These are phyloP conservation scores for Drosophila orosa DNA, from an alignment of 1,140 invertebrate species.

Conservation along the genomic window DNA sequence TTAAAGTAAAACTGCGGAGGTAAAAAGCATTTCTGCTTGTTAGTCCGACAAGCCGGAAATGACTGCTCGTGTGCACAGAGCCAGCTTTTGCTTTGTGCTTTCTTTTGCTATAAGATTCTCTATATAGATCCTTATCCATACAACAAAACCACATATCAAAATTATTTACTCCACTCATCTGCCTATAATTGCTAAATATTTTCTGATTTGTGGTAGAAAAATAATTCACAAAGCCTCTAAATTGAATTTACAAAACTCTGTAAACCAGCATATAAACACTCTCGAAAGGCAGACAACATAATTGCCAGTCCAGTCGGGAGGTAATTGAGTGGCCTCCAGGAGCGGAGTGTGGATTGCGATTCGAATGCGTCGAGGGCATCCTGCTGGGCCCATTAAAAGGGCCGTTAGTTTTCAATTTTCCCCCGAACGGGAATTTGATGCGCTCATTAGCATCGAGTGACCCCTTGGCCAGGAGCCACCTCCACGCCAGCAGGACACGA, in stretches of 20 bases:
- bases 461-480: constrained; percentile 31
- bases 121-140: constrained; percentile 4
- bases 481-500: neutral
- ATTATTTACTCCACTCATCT: neutral
- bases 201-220: constrained; percentile 13
- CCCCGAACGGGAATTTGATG: constrained; percentile 41
- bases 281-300: constrained; percentile 14
- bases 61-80: constrained; percentile 24
- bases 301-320: constrained; percentile 10
- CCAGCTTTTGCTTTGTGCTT: constrained; percentile 29
- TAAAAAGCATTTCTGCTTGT: constrained; percentile 37
- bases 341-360: neutral
- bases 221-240: constrained; percentile 19
- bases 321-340: constrained; percentile 28
- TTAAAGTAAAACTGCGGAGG: constrained; percentile 53
- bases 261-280: constrained; percentile 1
- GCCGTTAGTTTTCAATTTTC: constrained; percentile 72
- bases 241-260: constrained; percentile 6
- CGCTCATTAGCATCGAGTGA: constrained; percentile 67
- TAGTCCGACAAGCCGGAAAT: constrained; percentile 66
- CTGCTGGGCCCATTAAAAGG: constrained; percentile 60
- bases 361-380: constrained; percentile 3
- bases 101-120: no score
- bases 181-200: constrained; percentile 33
- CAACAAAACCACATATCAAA: neutral